These are phyloP conservation scores for Oncorhynchus nerka DNA, from an alignment of 2,113 vertebrate genomes.

Conservation along the genomic window DNA sequence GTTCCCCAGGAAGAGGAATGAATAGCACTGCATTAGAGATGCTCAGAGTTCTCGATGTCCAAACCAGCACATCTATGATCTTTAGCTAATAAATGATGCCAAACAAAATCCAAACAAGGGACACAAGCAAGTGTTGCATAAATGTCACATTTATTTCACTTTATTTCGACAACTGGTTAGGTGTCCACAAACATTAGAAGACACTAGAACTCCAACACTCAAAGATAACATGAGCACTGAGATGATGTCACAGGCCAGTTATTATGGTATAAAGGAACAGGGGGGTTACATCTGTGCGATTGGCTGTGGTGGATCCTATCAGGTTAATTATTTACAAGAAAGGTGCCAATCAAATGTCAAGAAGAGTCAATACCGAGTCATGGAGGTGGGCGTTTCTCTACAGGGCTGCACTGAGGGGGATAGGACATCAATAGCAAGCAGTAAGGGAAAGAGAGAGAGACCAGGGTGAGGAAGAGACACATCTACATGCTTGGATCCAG, in stretches of 20 bases:
- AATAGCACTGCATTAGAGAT: neutral
- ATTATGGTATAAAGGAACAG: slow-evolving; percentile 48
- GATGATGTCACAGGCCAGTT: slow-evolving; percentile 60
- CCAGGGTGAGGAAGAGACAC: slow-evolving; percentile 27
- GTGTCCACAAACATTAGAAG: slow-evolving; percentile 80
- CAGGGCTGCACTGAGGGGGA: slow-evolving; percentile 14
- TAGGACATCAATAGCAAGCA: slow-evolving; percentile 56
- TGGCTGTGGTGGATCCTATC: slow-evolving; percentile 47
- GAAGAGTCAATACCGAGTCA: slow-evolving; percentile 58
- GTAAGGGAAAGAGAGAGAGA: slow-evolving; percentile 57
- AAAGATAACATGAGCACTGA: slow-evolving; percentile 70
- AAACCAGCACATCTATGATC: no score
- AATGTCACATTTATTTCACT: slow-evolving; percentile 82
- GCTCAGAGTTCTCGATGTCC: no score
- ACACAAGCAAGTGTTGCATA: slow-evolving; percentile 53
- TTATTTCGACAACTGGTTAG: slow-evolving; percentile 73
- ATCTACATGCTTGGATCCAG: slow-evolving; percentile 18
- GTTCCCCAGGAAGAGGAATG: neutral
- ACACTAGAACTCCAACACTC: slow-evolving; percentile 68
- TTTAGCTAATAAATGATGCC: neutral
- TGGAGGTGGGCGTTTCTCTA: slow-evolving; percentile 30
- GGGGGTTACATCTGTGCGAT: slow-evolving; percentile 63
- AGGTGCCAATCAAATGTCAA: slow-evolving; percentile 68
- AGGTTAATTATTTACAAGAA: slow-evolving; percentile 79
- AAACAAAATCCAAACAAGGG: slow-evolving; percentile 21